Percentiles rank a stretch among this genome's conserved stretches.
Conservation (phyloP, 2,888 invertebrate genomes). For the Slavum lentiscoides region DNA sequence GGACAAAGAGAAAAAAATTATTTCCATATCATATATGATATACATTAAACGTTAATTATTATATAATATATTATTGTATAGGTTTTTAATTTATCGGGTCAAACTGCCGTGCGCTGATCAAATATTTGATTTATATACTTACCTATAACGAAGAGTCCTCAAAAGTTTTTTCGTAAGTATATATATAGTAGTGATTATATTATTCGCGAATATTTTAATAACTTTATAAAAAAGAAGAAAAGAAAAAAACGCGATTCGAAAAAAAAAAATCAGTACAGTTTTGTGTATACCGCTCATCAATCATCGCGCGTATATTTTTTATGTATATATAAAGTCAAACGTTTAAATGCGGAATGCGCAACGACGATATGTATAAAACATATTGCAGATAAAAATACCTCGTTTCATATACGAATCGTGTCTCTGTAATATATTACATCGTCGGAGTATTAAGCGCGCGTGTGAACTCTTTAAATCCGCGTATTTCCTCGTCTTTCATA, state of each 20-base stretch:
- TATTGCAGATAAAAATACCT: neutral
- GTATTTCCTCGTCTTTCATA: neutral
- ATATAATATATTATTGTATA: no score
- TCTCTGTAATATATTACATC: neutral
- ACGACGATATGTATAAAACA: neutral
- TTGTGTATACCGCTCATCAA: neutral
- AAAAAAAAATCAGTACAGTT: neutral
- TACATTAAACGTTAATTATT: no score
- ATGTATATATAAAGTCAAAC: neutral
- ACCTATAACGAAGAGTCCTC: neutral
- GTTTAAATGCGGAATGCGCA: neutral
- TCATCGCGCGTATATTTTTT: neutral
- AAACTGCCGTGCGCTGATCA: neutral
- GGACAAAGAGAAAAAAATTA: no score
- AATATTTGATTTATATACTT: no score
- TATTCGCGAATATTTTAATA: no score
- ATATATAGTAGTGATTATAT: neutral
- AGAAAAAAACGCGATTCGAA: neutral
- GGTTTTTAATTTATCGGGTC: neutral
- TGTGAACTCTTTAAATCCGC: neutral
- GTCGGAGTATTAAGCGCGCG: neutral
- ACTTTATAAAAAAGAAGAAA: neutral
- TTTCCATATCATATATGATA: no score
- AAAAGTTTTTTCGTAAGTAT: conserved; percentile 28
- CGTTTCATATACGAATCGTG: no score